These are phyloP conservation scores for Pristionchus mayeri DNA, from an alignment of 2,888 invertebrate genomes.

Conservation along the genomic window DNA sequence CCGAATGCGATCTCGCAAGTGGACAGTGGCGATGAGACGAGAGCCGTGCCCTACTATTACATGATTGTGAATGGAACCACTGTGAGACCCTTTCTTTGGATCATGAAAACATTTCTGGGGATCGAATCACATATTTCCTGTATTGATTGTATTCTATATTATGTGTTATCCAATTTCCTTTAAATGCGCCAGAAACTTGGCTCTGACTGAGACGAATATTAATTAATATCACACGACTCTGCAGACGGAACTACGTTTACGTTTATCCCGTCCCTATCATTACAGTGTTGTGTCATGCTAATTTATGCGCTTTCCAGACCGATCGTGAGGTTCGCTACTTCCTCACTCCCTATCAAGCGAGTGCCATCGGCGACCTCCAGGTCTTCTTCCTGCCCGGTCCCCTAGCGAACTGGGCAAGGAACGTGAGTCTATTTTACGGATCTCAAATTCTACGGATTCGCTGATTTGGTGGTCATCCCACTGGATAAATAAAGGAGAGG, in stretches of 20 bases:
- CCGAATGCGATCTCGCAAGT: constrained; percentile 23
- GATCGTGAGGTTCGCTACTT: constrained; percentile 33
- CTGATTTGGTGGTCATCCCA: no score
- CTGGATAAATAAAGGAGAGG: background rate
- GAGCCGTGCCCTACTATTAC: constrained; percentile 39
- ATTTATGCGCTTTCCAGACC: no score
- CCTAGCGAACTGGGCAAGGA: constrained; percentile 40
- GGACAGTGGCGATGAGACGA: constrained; percentile 19
- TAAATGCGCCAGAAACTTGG: no score
- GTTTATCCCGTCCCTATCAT: no score
- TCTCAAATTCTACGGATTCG: background rate
- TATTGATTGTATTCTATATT: no score
- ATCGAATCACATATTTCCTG: no score
- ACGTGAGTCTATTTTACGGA: background rate
- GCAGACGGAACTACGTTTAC: no score
- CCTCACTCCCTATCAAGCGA: constrained; percentile 41
- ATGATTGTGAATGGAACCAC: constrained; percentile 45
- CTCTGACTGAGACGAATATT: no score
- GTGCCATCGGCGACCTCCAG: constrained; percentile 17
- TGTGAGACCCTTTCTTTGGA: background rate
- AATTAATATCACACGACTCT: no score
- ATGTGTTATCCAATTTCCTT: no score
- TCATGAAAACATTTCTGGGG: no score
- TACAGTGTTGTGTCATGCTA: no score
- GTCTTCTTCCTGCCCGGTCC: constrained; percentile 46